Evolutionary conservation across 2,797 vertebrate genomes (phyloP).

Genomic region (Odontamblyopus rebecca): DNA sequence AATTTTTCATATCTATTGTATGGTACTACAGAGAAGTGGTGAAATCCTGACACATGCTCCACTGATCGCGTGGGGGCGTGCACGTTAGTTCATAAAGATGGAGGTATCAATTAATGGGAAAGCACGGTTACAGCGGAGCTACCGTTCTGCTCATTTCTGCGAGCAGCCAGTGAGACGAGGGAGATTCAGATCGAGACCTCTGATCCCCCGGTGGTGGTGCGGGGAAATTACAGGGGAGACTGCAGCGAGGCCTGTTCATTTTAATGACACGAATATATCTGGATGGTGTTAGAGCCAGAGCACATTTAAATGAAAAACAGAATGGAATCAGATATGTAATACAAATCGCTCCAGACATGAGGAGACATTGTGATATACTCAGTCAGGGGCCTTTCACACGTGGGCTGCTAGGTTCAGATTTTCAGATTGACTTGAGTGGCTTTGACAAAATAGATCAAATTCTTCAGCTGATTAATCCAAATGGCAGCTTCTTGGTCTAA

Average conservation of each 20-base stretch:
- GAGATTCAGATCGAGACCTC: conserved; percentile 30
- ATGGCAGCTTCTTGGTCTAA: background rate
- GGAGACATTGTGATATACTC: background rate
- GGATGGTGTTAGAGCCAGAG: background rate
- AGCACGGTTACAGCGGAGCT: conserved; percentile 43
- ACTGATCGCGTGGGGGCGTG: conserved; percentile 40
- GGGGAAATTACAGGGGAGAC: conserved; percentile 26
- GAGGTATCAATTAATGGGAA: conserved; percentile 55
- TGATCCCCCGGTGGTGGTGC: conserved; percentile 25
- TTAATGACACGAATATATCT: conserved; percentile 27
- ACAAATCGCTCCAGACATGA: conserved; percentile 13
- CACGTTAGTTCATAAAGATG: conserved; percentile 47
- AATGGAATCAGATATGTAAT: conserved; percentile 11
- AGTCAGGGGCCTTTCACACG: background rate
- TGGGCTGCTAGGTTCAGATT: background rate
- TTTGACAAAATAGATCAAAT: background rate
- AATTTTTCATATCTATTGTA: conserved; percentile 54
- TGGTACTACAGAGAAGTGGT: conserved; percentile 35
- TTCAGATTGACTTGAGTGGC: background rate
- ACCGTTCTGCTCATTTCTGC: conserved; percentile 20
- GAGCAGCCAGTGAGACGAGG: background rate
- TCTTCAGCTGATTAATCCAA: background rate
- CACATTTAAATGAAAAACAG: conserved; percentile 30
- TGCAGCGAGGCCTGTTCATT: conserved; percentile 9
- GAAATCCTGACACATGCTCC: conserved; percentile 48